phyloP scores from a whole-genome alignment of 2,888 invertebrate species.

The Apocheima hispidaria region DNA sequence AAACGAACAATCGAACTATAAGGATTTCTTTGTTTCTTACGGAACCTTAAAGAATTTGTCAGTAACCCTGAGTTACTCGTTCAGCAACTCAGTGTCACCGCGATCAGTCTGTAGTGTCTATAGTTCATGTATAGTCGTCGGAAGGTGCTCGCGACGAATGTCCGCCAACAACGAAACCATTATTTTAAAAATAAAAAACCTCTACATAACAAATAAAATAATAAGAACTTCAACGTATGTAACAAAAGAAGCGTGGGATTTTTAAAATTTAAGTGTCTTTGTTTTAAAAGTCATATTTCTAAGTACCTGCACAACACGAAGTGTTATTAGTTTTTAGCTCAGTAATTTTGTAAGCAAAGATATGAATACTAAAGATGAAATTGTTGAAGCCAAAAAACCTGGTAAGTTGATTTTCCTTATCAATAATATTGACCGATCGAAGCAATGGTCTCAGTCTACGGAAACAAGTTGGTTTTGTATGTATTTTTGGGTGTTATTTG shows the following conservation, averaged over 20 bases:
- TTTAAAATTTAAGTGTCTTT: neutral
- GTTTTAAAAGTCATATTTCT: conserved; percentile 15
- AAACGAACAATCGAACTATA: neutral
- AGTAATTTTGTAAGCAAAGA: conserved; percentile 8
- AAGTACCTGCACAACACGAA: neutral
- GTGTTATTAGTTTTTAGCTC: neutral
- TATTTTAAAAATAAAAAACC: conserved; percentile 5
- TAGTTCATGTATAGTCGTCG: neutral
- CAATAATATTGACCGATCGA: neutral
- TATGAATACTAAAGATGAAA: conserved; percentile 40
- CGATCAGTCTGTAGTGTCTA: neutral
- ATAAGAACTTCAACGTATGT: neutral
- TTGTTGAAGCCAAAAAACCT: conserved; percentile 32
- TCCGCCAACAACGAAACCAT: neutral
- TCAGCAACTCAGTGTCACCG: neutral
- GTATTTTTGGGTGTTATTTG: too few species aligned
- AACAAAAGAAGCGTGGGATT: neutral
- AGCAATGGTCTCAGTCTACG: too few species aligned
- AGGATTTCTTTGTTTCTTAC: neutral
- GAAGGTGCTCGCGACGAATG: conserved; percentile 16
- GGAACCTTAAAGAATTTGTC: neutral
- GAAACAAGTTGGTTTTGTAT: too few species aligned
- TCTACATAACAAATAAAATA: neutral
- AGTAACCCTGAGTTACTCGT: neutral
- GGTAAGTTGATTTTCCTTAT: conserved; percentile 30